Evolutionary conservation across 2,888 invertebrate genomes (phyloP).

Genomic region (Scotopteryx bipunctaria): DNA sequence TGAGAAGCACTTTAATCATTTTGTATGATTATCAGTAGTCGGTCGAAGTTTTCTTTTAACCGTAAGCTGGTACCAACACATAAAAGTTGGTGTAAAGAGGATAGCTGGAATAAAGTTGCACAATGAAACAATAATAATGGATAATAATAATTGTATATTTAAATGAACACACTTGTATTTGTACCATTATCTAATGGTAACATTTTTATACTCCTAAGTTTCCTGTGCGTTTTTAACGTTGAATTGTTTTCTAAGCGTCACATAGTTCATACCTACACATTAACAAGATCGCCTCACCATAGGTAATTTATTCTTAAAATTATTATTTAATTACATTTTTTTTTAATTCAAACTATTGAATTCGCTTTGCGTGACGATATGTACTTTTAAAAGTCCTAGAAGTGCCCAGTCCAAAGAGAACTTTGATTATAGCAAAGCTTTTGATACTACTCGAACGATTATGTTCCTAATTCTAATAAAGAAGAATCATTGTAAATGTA

Average conservation of each 20-base stretch:
- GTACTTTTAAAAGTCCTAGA: neutral
- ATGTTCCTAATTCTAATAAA: neutral
- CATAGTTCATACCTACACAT: no score
- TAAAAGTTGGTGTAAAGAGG: no score
- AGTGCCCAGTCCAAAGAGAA: neutral
- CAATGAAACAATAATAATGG: no score
- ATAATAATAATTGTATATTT: no score
- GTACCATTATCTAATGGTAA: conserved; percentile 2
- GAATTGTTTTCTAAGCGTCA: no score
- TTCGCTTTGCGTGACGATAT: neutral
- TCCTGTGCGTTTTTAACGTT: no score
- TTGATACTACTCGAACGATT: neutral
- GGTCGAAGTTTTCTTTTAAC: no score
- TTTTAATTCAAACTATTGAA: neutral
- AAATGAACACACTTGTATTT: no score
- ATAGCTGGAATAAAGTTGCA: no score
- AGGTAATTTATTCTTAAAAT: neutral
- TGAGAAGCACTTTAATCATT: no score
- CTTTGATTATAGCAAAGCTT: conserved; percentile 7
- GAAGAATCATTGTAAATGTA: neutral
- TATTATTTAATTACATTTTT: neutral
- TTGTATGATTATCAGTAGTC: no score
- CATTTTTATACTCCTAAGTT: neutral
- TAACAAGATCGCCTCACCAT: neutral
- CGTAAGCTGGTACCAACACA: no score